These are phyloP conservation scores for Brenthis daphne DNA, from an alignment of 2,888 invertebrate species.

Conservation along the genomic window DNA sequence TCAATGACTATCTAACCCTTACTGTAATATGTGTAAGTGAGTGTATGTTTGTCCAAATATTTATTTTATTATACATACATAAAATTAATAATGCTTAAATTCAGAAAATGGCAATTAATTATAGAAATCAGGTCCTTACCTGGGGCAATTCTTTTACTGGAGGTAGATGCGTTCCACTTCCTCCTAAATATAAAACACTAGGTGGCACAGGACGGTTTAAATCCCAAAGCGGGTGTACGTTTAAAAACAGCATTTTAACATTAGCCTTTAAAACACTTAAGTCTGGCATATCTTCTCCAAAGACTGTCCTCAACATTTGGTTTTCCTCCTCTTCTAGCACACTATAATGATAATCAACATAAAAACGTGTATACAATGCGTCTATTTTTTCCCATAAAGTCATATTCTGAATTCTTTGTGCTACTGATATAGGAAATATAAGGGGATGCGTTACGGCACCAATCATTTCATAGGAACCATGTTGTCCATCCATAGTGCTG, in stretches of 20 bases:
- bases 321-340: slow-evolving; percentile 15
- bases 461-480: slow-evolving; percentile 34
- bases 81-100: too few species aligned
- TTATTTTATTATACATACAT: too few species aligned
- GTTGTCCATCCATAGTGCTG: slow-evolving; percentile 48
- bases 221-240: slow-evolving; percentile 56
- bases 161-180: slow-evolving; percentile 58
- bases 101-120: too few species aligned
- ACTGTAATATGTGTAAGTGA: too few species aligned
- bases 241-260: slow-evolving; percentile 59
- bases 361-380: slow-evolving; percentile 34
- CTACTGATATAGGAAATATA: slow-evolving; percentile 39
- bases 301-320: slow-evolving; percentile 33
- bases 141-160: slow-evolving; percentile 53
- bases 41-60: too few species aligned
- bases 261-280: slow-evolving; percentile 43
- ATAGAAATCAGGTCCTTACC: slow-evolving; percentile 42
- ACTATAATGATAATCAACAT: not conserved
- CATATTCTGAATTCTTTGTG: slow-evolving; percentile 45
- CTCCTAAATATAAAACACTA: slow-evolving; percentile 58
- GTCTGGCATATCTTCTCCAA: slow-evolving; percentile 42
- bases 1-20: too few species aligned
- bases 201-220: slow-evolving; percentile 58
- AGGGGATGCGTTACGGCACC: slow-evolving; percentile 45
- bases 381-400: slow-evolving; percentile 47